Base-by-base conservation (phyloP, 2,113 vertebrate genomes). In the Cyrtonyx montezumae region DNA sequence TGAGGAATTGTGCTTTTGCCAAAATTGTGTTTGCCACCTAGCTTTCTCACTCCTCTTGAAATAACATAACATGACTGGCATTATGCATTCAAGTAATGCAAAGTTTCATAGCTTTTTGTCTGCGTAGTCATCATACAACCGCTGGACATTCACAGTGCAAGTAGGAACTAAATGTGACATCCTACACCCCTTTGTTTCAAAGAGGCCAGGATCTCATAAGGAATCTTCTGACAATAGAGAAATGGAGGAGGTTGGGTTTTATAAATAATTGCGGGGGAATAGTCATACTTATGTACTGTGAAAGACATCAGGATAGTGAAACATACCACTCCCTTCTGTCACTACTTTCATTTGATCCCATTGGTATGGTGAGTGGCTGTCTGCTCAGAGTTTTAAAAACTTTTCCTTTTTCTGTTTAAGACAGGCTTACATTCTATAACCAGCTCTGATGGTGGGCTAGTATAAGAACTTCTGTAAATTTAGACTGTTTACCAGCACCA, bases 21-120 rank as follows among this genome's bases (percentile, higher is more conserved):
- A 96, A 84, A 83, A 90, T n/a, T 69, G 42, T 88, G 53, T 88
- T 96, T 82, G 90, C 71, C 95, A 88, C 90, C 79, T 89, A 74
- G 71, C 87, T 93, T 94, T 94, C 87, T 84, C 74, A 48, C 49
- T 77, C 86, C 45, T 87, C 56, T 49, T 59, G 78, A 63, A 92
- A 76, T 81, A 45, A 32, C 59, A 75, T 62, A n/a, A 42, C 53
- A 28, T 1, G 20, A 18, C 87, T 86, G 79, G 75, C n/a, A 42
- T 73, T 80, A 69, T 48, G 51, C 62, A 28, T 62, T 81, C 62
- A 56, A 65, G 58, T 61, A 74, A 45, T 49, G 61, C 49, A 73
- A 90, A 82, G 66, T 59, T 36, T 62, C 49, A 7, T 66, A 20
- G 46, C 2, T 73, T 80, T 83, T 91, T 65, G 34, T 86, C 92